Evolutionary conservation across 2,113 vertebrate genomes (phyloP), one percentile per base, ranked within the genome.

Genomic region (Hydrochoerus hydrochaeris): DNA sequence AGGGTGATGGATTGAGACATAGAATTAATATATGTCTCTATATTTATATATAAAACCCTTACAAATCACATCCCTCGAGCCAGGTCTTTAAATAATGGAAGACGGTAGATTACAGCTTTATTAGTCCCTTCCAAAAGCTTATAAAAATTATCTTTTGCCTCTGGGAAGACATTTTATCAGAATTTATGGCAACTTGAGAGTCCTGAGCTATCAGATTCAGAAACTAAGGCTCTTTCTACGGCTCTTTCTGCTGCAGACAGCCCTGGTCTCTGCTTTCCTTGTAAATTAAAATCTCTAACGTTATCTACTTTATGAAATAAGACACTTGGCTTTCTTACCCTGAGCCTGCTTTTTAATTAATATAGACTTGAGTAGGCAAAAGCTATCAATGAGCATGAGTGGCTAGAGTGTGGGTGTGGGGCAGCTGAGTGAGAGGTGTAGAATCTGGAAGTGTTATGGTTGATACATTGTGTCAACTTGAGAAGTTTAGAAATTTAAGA

Each of bases 81-180:
- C 96, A 95, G 91, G 95, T 90, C 95, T 98, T 98, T 98, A 98
- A 99, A 98, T 98, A 99, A 99, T 98, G 98, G 98, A 99, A 97
- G 98, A 98, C 73, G 90, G 82, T 97, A 98, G 98, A 99, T 98
- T 98, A 98, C 73, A 91, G 97, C 98, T 98, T 98, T 98, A 98
- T 98, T 98, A 98, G 98, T 98, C 98, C 95, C 98, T 98, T 98
- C 44, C 96, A 97, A 98, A 98, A 98, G 98, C 98, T 97, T 98
- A 98, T 98, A 98, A 98, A 98, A 98, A 99, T 98, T 98, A 98
- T 98, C 98, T 98, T 98, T 98, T 96, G 98, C 98, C 98, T 44
- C 96, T 96, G 98, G 98, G 98, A 98, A 98, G 98, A 98, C 98
- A 97, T 98, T 99, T 98, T 98, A 98, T 98, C 98, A 97, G 98